Evolutionary conservation across 2,113 vertebrate species (phyloP).

Genomic region (Athene noctua): DNA sequence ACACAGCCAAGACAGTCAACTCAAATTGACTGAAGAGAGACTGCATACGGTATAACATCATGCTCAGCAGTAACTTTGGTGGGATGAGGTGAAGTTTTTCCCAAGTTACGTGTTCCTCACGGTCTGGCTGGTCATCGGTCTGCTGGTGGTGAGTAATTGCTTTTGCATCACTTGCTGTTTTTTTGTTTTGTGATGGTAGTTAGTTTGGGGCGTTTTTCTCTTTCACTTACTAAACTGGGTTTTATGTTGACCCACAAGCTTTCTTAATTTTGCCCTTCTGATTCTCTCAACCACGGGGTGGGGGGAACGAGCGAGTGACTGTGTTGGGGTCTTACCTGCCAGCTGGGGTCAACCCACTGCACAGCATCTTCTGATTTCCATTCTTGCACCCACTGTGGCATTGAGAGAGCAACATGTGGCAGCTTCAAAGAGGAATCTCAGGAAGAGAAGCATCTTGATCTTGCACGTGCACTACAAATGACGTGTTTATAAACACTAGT

Average conservation of each 20-base stretch:
- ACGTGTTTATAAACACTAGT: background rate
- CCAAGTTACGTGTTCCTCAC: background rate
- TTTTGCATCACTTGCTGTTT: background rate
- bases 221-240: background rate
- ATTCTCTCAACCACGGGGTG: background rate
- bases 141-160: background rate
- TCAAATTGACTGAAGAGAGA: background rate
- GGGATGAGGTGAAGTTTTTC: background rate
- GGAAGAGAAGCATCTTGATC: background rate
- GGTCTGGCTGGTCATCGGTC: background rate
- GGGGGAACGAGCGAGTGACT: too few species aligned
- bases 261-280: background rate
- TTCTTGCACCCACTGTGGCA: conserved; percentile 34
- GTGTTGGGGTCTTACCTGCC: background rate
- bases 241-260: background rate
- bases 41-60: background rate
- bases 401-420: background rate
- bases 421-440: background rate
- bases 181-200: background rate
- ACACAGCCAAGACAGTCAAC: background rate
- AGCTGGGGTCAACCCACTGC: background rate
- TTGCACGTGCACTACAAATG: background rate
- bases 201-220: background rate
- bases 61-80: background rate
- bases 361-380: conserved; percentile 51